Evolutionary conservation across 2,888 invertebrate genomes (phyloP), one percentile per base, ranked within the genome.

Genomic region (Andrena camellia): DNA sequence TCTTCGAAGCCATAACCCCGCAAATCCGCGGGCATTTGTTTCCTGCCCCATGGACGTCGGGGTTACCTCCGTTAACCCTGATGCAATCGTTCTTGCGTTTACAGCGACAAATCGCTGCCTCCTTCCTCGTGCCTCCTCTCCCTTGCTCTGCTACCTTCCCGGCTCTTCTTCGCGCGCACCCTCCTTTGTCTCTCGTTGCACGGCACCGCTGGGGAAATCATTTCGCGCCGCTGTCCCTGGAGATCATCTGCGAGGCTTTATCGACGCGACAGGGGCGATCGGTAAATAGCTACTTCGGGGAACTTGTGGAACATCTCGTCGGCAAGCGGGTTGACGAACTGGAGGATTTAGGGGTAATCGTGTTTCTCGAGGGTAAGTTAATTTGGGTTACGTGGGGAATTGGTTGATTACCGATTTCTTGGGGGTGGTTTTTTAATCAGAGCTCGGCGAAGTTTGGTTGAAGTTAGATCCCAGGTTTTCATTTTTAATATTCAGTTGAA

Each of bases 31-130:
- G 89, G 87, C 88, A 90, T 90, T 91, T 90, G 89, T 89, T 91
- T 90, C 89, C 89, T 82, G 87, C 82, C 86, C 83, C 81, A 42
- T 81, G 84, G 82, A 89, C 88, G 86, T 86, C 89, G 87, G 83
- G 91, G 90, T 90, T 90, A 91, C 86, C 88, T 84, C 83, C 86
- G 89, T 86, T 91, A 90, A 91, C 91, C 91, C 89, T 87, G 87
- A 90, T 88, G 90, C 88, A 85, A 91, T 91, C 91, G 91, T 88
- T 91, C 91, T 90, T 89, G 78, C 84, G 83, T 86, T 84, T 88
- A 85, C 88, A 89, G 86, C 89, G 87, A 88, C 88, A 88, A 88
- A 88, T 88, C 88, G 87, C 85, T 86, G 62, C 77, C 83, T 68
- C 68, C 68, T 52, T 60, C 42, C 42, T 64, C 67, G 70, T 74